These are phyloP conservation scores for Ctenodactylus gundi DNA, from an alignment of 2,113 vertebrate genomes.

Conservation along the genomic window DNA sequence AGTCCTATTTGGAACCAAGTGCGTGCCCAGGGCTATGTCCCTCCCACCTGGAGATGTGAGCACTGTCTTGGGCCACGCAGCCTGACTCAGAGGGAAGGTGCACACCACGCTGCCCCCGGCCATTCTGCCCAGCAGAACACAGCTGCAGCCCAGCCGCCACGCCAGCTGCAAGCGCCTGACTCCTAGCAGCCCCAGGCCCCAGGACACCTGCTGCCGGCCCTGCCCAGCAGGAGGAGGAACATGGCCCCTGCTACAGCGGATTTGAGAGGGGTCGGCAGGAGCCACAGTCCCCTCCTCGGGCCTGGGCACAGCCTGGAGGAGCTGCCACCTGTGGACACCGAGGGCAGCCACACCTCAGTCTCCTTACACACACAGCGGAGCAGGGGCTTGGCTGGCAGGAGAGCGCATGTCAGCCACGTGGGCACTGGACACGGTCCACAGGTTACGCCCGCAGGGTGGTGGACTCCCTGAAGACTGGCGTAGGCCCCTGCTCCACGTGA, in stretches of 20 bases:
- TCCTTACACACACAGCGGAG: too few relatives aligned
- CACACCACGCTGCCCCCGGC: neutral
- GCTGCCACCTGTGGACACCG: neutral
- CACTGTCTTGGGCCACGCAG: neutral
- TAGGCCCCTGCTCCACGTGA: neutral
- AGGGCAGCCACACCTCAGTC: neutral
- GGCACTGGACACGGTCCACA: neutral
- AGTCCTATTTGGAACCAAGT: accelerated
- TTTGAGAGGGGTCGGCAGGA: neutral
- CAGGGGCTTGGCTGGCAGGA: too few relatives aligned
- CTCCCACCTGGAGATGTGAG: neutral
- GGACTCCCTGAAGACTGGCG: too few relatives aligned
- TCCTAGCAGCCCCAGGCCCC: neutral
- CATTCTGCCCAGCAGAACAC: neutral
- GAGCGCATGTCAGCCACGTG: neutral
- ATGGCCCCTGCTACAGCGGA: too few relatives aligned
- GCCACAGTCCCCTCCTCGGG: neutral
- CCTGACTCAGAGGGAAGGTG: neutral
- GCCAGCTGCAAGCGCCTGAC: neutral
- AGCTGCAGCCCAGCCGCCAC: accelerated
- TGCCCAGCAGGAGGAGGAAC: neutral
- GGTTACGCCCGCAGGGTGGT: too few relatives aligned
- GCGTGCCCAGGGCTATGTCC: neutral
- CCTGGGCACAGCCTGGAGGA: too few relatives aligned
- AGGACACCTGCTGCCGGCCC: neutral